Evolutionary conservation across 2,113 vertebrate species (phyloP).

Genomic region (Vireo altiloquus): DNA sequence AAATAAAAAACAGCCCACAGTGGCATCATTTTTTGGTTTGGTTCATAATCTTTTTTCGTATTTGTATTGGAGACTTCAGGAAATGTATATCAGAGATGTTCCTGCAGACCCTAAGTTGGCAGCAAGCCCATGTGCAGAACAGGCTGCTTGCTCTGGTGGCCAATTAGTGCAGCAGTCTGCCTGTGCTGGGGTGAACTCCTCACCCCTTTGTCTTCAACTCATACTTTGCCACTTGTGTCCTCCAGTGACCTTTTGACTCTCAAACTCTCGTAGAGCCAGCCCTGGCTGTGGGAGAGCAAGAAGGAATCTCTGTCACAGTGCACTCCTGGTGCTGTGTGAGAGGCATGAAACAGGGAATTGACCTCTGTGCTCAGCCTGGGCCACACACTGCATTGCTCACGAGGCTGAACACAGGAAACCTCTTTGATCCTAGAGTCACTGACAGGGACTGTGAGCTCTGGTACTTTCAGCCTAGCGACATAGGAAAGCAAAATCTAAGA

Average conservation of each 20-base stretch:
- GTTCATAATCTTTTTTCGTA: neutral
- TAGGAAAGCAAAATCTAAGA: neutral
- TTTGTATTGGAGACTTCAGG: neutral
- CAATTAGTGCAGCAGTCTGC: neutral
- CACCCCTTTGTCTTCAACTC: neutral
- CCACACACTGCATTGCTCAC: fast-evolving
- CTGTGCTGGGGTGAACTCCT: fast-evolving
- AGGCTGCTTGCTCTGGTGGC: too few species aligned
- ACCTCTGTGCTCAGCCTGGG: neutral
- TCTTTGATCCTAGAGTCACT: neutral
- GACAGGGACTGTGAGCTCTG: neutral
- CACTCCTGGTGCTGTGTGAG: neutral
- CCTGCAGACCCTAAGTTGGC: fast-evolving
- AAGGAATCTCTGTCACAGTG: neutral
- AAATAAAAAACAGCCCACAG: neutral
- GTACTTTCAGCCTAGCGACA: neutral
- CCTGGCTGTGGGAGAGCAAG: neutral
- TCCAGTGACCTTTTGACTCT: neutral
- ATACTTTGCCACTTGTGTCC: neutral
- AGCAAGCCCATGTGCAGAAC: neutral
- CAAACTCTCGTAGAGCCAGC: neutral
- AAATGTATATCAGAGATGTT: too few species aligned
- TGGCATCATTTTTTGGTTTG: neutral
- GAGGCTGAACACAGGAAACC: neutral
- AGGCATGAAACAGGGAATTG: fast-evolving